Conservation (phyloP, 2,113 vertebrate genomes). For the Uria aalge region DNA sequence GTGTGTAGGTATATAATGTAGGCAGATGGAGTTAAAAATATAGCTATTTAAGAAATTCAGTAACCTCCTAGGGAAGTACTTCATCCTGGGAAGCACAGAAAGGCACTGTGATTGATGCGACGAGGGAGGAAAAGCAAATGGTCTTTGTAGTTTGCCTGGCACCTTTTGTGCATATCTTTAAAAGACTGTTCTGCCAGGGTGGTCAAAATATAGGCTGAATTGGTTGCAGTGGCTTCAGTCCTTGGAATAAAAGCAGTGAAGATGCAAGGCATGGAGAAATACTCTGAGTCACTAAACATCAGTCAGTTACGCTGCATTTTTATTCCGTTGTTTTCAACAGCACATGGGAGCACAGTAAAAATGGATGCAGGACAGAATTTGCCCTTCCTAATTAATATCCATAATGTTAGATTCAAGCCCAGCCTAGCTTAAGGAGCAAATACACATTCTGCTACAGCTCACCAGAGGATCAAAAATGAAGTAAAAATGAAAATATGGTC, state of each 20-base stretch:
- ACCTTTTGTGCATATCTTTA: neutral
- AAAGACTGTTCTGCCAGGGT: neutral
- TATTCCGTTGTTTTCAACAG: neutral
- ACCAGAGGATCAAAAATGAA: neutral
- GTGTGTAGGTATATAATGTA: neutral
- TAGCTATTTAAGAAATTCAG: neutral
- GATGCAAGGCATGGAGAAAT: neutral
- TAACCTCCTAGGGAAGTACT: neutral
- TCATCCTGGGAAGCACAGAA: neutral
- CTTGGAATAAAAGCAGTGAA: neutral
- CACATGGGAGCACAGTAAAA: neutral
- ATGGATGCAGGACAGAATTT: neutral
- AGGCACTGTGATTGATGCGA: neutral
- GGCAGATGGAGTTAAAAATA: neutral
- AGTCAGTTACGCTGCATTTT: neutral
- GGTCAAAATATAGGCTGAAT: neutral
- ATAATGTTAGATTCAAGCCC: neutral
- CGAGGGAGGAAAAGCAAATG: neutral
- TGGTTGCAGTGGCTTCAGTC: neutral
- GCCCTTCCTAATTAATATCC: neutral
- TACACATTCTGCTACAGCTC: neutral
- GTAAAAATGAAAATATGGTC: neutral
- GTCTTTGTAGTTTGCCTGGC: neutral
- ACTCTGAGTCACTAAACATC: neutral
- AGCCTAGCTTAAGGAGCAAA: neutral